These are phyloP conservation scores for Siniperca obscura DNA, from an alignment of 2,797 vertebrate genomes.

Conservation along the genomic window DNA sequence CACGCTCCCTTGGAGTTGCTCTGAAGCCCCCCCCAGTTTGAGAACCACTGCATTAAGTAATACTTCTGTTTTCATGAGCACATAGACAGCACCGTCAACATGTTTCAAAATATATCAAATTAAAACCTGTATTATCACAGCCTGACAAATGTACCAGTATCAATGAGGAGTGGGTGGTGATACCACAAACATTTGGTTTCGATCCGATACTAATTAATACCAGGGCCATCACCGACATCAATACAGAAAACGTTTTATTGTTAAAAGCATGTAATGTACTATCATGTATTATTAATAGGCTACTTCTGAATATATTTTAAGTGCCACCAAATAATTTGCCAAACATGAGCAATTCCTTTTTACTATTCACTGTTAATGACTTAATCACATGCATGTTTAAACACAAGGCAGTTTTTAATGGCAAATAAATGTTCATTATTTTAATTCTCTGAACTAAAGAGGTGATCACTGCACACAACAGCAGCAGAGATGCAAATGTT, in stretches of 20 bases:
- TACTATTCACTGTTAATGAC: background rate
- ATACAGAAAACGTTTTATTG: background rate
- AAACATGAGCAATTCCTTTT: background rate
- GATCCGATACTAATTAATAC: background rate
- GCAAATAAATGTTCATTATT: background rate
- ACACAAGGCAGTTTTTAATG: background rate
- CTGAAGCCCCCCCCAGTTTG: too few relatives aligned
- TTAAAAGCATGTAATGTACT: too few relatives aligned
- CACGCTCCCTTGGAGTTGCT: too few relatives aligned
- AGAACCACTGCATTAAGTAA: too few relatives aligned
- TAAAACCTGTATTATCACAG: background rate
- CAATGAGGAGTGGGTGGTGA: background rate
- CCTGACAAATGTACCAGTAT: background rate
- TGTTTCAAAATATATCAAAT: background rate
- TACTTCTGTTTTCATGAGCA: background rate
- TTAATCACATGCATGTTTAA: background rate
- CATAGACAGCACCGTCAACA: background rate
- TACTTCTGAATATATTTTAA: too few relatives aligned
- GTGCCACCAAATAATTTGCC: background rate
- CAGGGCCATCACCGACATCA: background rate
- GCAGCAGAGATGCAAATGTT: background rate
- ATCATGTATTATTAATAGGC: too few relatives aligned
- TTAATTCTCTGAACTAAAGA: background rate
- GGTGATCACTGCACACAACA: background rate
- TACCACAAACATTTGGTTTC: background rate